Evolutionary conservation across 1,140 invertebrate species (phyloP).

Genomic region (Hirudo medicinalis): DNA sequence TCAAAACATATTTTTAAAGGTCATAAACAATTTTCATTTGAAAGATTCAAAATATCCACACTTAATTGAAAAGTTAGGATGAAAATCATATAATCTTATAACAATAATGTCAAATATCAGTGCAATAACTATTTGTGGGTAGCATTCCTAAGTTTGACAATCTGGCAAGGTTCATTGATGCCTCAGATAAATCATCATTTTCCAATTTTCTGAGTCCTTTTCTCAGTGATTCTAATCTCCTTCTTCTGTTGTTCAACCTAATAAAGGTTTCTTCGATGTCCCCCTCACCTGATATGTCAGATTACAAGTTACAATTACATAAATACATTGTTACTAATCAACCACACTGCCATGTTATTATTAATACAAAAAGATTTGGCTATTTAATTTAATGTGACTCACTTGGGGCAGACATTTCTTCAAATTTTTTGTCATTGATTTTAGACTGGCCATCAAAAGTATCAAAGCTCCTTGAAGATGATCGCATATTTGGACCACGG

Average conservation of each 20-base stretch:
- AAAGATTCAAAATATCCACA: not conserved
- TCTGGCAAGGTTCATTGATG: not conserved
- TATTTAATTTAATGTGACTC: too few species aligned
- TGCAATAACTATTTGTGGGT: not conserved
- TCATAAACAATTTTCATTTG: not conserved
- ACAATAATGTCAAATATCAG: not conserved
- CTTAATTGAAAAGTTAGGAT: not conserved
- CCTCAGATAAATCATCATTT: not conserved
- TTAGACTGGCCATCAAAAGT: too few species aligned
- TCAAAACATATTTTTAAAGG: not conserved
- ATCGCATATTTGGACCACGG: too few species aligned
- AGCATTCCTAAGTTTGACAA: not conserved
- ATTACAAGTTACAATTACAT: too few species aligned
- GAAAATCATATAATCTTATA: not conserved
- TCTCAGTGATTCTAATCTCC: not conserved
- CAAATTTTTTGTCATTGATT: too few species aligned
- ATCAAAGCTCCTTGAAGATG: too few species aligned
- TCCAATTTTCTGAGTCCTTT: not conserved
- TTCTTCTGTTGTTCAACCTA: constrained; percentile 5
- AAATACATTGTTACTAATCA: too few species aligned
- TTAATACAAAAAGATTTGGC: too few species aligned
- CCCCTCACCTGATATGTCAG: too few species aligned
- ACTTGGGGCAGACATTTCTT: too few species aligned
- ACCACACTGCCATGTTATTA: too few species aligned
- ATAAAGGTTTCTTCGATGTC: not conserved